Base-by-base conservation (phyloP, 2,888 invertebrate genomes). In the Harpagoxenus sublaevis region DNA sequence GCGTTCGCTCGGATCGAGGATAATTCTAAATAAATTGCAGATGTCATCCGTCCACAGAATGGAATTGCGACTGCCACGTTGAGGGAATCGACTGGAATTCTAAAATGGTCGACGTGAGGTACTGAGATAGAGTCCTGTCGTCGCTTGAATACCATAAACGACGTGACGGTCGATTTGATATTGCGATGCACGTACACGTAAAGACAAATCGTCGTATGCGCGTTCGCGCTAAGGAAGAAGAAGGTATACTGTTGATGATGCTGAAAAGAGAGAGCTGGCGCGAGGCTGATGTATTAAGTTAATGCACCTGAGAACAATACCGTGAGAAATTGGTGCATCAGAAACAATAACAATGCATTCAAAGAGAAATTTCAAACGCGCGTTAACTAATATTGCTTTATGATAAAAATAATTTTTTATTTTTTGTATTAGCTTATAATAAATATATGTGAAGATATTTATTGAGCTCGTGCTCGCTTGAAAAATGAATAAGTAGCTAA, bases 171-270 rank as follows among this genome's bases (percentile, higher is more conserved):
- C 62, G 86, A 51, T 73, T 82, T 75, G 86, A 77, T 65, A 57
- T 51, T 77, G 74, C 63, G 84, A 62, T 57, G 79, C 85, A 85
- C 88, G 90, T 86, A 85, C 51, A 39, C 71, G 73, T 83, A 42
- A 55, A 82, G 87, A 89, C 89, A 83, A 89, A 89, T 88, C 85
- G 62, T 83, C 75, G 66, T 42, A 23, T 66, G 66, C 79, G 71
- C 70, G 84, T 51, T 55, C 77, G 66, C 71, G 28, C 23, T 12
- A 48, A n/a, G 71, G 28, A 53, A 57, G 71, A 84, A 70, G 55
- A 48, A 57, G 65, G 35, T 63, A 45, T 35, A 35, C 35, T 57
- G 65, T 73, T 73, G 53, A 28, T 15, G 84, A 35, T 53, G 53
- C 42, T 65, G 66, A 71, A 48, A 39, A 62, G 57, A 79, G 42